Conservation (phyloP, 2,888 invertebrate genomes). For the Cyclophora punctaria region DNA sequence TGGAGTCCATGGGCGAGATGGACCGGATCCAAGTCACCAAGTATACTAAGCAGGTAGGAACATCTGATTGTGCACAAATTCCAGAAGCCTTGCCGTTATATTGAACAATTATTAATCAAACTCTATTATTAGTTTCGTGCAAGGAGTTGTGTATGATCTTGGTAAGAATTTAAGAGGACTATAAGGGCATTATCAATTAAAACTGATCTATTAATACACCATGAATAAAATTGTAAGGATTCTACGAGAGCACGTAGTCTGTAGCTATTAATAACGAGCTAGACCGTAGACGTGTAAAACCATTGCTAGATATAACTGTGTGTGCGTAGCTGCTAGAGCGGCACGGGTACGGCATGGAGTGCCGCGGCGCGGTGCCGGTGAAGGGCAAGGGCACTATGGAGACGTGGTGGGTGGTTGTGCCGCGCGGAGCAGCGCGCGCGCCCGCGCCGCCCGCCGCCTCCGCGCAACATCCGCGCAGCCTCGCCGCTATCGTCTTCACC, state of each 20-base stretch:
- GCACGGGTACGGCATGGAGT: slow-evolving; percentile 82
- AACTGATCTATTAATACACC: no score
- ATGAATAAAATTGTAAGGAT: no score
- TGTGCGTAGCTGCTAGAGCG: slow-evolving; percentile 79
- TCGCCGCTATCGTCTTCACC: slow-evolving; percentile 91
- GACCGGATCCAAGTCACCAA: slow-evolving; percentile 93
- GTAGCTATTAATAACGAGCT: no score
- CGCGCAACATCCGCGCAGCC: slow-evolving; percentile 81
- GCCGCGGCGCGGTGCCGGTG: slow-evolving; percentile 90
- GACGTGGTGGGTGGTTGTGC: slow-evolving; percentile 91
- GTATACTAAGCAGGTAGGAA: slow-evolving; percentile 81
- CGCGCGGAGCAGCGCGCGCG: slow-evolving; percentile 72
- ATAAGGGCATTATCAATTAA: no score
- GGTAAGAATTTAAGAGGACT: no score
- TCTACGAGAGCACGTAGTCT: no score
- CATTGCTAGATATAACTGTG: not conserved
- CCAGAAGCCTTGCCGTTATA: no score
- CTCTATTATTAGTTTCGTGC: no score
- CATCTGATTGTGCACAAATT: no score
- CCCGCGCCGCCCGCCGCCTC: slow-evolving; percentile 74
- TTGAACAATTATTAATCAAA: no score
- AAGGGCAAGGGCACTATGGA: slow-evolving; percentile 98
- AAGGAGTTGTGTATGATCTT: no score
- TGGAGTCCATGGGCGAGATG: slow-evolving; percentile 94
- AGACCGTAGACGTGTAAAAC: no score